Conservation (phyloP, 2,113 vertebrate genomes). For the Vidua macroura region DNA sequence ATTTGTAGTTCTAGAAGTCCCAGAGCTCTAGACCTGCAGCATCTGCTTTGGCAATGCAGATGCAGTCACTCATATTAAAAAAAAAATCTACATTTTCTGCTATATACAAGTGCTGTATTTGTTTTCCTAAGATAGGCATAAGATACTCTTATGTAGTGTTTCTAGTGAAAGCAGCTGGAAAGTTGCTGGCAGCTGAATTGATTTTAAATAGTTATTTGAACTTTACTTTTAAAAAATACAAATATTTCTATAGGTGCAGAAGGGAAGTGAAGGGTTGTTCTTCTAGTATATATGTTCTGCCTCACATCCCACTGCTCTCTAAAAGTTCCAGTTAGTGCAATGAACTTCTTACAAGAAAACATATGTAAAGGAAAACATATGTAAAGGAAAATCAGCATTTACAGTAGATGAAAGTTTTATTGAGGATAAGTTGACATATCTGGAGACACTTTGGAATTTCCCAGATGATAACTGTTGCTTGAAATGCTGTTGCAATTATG, state of each 20-base stretch:
- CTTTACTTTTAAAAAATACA: background rate
- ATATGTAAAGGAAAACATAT: background rate
- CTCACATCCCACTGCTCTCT: background rate
- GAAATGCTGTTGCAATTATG: background rate
- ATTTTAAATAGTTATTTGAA: background rate
- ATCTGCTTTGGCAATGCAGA: background rate
- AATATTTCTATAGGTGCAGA: background rate
- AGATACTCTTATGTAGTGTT: background rate
- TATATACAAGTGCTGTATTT: background rate
- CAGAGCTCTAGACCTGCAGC: background rate
- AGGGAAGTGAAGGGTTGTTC: background rate
- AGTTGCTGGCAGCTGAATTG: background rate
- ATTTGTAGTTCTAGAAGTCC: background rate
- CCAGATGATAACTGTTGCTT: background rate
- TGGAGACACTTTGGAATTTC: background rate
- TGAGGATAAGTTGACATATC: background rate
- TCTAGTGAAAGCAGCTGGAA: background rate
- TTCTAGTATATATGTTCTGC: background rate
- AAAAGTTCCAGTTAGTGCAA: background rate
- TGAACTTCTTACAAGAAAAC: background rate
- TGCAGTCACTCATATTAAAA: background rate
- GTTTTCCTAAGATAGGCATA: background rate
- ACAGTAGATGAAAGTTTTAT: background rate
- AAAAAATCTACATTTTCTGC: background rate
- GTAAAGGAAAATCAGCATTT: background rate